These are phyloP conservation scores for Strigops habroptila DNA, from an alignment of 2,113 vertebrate species.

Conservation along the genomic window DNA sequence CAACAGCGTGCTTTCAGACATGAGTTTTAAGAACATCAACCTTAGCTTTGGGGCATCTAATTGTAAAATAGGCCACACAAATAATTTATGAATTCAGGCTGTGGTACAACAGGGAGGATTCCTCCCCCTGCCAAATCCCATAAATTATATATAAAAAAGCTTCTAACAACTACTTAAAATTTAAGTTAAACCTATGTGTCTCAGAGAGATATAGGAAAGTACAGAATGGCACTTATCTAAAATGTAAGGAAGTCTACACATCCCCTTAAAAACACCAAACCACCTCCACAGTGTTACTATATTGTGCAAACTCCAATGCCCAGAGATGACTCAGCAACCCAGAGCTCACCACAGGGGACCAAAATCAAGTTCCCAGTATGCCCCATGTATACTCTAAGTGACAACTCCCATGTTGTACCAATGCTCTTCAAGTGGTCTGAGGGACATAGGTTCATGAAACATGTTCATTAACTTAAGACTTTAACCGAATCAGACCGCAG, in stretches of 20 bases:
- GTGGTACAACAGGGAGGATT: background rate
- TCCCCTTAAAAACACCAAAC: background rate
- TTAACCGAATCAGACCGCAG: background rate
- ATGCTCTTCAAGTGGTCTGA: background rate
- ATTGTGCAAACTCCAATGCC: background rate
- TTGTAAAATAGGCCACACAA: slow-evolving; percentile 44
- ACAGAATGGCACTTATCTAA: background rate
- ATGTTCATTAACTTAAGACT: background rate
- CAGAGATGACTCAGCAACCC: background rate
- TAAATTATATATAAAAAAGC: slow-evolving; percentile 45
- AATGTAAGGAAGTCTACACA: background rate
- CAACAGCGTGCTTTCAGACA: background rate
- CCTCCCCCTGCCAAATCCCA: background rate
- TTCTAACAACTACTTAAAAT: slow-evolving; percentile 35
- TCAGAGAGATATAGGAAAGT: background rate
- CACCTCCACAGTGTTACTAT: background rate
- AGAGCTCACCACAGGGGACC: background rate
- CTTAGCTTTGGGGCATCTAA: background rate
- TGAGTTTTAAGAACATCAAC: background rate
- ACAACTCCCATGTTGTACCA: background rate
- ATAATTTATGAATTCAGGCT: slow-evolving; percentile 47
- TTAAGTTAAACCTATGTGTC: background rate
- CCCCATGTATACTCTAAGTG: background rate
- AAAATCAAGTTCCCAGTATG: background rate
- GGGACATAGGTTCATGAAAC: background rate